Percentiles rank a stretch among this genome's conserved stretches.
These are phyloP conservation scores for Glossophaga mutica DNA, from an alignment of 2,797 vertebrate genomes.

Conservation along the genomic window DNA sequence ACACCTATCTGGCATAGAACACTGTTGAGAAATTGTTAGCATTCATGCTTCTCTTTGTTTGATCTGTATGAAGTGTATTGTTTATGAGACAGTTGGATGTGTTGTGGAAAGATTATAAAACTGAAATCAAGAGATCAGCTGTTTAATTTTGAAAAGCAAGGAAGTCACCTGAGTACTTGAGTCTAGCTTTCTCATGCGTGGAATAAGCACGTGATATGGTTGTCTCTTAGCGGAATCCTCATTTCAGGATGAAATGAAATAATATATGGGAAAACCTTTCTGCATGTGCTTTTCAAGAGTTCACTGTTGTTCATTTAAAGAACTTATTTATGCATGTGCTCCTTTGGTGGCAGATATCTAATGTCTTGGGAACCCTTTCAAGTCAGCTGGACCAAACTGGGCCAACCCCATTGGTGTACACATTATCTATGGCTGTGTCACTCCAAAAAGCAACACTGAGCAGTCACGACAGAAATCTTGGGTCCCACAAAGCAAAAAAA, in stretches of 20 bases:
- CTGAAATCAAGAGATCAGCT: not conserved
- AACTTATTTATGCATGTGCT: not conserved
- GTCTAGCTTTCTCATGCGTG: not conserved
- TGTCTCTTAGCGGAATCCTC: not conserved
- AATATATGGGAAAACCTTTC: not conserved
- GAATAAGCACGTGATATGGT: not conserved
- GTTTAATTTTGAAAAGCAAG: not conserved
- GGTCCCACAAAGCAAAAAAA: not conserved
- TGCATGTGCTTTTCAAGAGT: not conserved
- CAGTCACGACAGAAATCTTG: not conserved
- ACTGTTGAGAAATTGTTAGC: not conserved
- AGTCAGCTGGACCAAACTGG: not conserved
- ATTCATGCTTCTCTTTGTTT: not conserved
- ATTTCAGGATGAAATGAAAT: constrained; percentile 25
- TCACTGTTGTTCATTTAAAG: not conserved
- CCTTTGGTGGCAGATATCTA: not conserved
- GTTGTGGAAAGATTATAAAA: not conserved
- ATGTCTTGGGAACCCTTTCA: not conserved
- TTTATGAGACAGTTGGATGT: not conserved
- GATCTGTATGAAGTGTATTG: not conserved
- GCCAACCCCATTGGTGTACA: not conserved
- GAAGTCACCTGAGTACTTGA: not conserved
- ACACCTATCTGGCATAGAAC: not conserved
- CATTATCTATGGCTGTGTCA: not conserved
- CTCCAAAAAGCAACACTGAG: not conserved